phyloP scores from a whole-genome alignment of 2,113 vertebrate genomes.

The Pterocles burchelli region DNA sequence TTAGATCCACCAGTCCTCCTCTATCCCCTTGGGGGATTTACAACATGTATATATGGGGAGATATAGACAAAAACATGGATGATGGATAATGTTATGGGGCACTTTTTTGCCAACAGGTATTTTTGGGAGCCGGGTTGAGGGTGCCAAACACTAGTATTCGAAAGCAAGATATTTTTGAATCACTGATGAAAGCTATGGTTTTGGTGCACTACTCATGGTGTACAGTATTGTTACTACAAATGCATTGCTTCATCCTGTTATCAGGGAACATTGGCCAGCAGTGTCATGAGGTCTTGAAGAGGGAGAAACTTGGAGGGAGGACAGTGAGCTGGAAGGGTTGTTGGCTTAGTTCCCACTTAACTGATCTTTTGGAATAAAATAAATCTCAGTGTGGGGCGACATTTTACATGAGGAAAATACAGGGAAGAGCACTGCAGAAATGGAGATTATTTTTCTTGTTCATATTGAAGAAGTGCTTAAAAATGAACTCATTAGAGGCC shows the following conservation, averaged over 20 bases:
- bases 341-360: neutral
- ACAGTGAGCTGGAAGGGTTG: neutral
- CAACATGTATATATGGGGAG: accelerated
- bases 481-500: neutral
- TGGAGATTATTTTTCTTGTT: neutral
- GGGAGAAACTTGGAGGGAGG: neutral
- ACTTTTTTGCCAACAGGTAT: neutral
- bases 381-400: neutral
- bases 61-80: neutral
- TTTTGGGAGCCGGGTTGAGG: neutral
- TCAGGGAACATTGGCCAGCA: neutral
- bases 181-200: accelerated
- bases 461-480: neutral
- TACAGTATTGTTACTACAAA: neutral
- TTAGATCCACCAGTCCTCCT: neutral
- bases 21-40: neutral
- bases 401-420: accelerated
- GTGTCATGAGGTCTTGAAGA: neutral
- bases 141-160: neutral
- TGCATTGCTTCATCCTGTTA: neutral
- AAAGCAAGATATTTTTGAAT: neutral
- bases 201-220: accelerated
- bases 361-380: neutral
- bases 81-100: no score
- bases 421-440: neutral